A percentile compares a stretch with the other conserved stretches of the same genome.
Evolutionary conservation across 2,113 vertebrate species (phyloP).

Genomic region (Oplegnathus fasciatus): DNA sequence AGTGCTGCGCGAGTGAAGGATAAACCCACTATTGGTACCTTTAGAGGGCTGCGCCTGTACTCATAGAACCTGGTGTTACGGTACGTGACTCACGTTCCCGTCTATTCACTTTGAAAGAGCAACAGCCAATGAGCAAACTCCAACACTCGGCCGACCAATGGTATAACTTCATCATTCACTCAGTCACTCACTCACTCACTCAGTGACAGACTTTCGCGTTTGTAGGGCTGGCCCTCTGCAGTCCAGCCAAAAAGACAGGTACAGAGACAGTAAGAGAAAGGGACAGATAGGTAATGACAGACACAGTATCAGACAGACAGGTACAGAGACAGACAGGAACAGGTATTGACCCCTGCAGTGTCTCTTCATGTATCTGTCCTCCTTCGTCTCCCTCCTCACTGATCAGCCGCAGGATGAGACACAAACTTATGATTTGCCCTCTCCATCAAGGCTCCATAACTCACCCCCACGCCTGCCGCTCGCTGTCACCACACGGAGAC

Average conservation of each 20-base stretch:
- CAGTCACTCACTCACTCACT: too few species aligned
- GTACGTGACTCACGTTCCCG: too few species aligned
- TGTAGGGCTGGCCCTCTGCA: too few species aligned
- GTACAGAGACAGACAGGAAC: slow-evolving; percentile 9
- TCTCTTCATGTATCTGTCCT: slow-evolving; percentile 36
- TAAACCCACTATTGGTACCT: too few species aligned
- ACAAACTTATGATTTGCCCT: slow-evolving; percentile 68
- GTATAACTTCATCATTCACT: too few species aligned
- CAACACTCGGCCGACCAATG: too few species aligned
- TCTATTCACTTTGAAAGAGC: too few species aligned
- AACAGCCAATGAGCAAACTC: too few species aligned
- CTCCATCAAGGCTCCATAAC: slow-evolving; percentile 60
- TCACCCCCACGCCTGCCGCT: slow-evolving; percentile 50
- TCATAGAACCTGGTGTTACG: too few species aligned
- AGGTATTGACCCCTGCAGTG: slow-evolving; percentile 36
- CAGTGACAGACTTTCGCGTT: too few species aligned
- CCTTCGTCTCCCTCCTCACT: slow-evolving; percentile 27
- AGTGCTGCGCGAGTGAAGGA: too few species aligned
- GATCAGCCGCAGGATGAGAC: slow-evolving; percentile 36
- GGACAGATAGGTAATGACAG: background rate
- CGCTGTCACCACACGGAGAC: slow-evolving; percentile 52
- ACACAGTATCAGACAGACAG: background rate
- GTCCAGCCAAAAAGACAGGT: background rate
- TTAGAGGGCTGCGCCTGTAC: too few species aligned
- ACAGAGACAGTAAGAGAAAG: background rate